Conservation (phyloP, 1,140 invertebrate genomes). For the Trialeurodes vaporariorum region DNA sequence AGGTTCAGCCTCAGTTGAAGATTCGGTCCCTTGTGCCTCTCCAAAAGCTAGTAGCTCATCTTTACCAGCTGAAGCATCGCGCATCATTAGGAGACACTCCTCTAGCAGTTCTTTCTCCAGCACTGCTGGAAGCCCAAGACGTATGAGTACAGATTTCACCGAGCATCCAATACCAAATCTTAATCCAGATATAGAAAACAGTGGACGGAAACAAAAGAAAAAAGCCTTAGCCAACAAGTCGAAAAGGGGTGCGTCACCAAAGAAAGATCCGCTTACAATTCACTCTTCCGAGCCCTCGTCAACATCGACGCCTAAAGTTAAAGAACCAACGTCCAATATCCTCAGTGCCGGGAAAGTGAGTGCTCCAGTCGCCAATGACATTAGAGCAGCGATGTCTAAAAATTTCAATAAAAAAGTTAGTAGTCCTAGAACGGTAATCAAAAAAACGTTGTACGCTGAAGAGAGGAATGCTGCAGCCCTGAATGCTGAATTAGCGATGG, state of each 20-base stretch:
- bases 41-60: constrained; percentile 30
- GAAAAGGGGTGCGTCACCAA: background rate
- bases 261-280: background rate
- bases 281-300: too few species aligned
- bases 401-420: background rate
- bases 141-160: background rate
- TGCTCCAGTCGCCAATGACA: background rate
- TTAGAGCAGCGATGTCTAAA: background rate
- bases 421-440: background rate
- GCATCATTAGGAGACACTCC: constrained; percentile 62
- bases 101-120: constrained; percentile 69
- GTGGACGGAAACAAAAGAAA: constrained; percentile 15
- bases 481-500: background rate
- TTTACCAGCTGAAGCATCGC: constrained; percentile 54
- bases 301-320: background rate
- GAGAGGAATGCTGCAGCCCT: background rate
- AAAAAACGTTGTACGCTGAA: background rate
- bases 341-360: background rate
- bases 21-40: constrained; percentile 30
- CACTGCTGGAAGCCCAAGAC: constrained; percentile 40
- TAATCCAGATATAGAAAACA: constrained; percentile 21
- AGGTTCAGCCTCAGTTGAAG: constrained; percentile 22
- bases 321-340: background rate
- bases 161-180: background rate
- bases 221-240: background rate